A percentile compares a stretch with the other conserved stretches of the same genome.
Evolutionary conservation across 2,113 vertebrate genomes (phyloP).

Genomic region (Bombycilla garrulus): DNA sequence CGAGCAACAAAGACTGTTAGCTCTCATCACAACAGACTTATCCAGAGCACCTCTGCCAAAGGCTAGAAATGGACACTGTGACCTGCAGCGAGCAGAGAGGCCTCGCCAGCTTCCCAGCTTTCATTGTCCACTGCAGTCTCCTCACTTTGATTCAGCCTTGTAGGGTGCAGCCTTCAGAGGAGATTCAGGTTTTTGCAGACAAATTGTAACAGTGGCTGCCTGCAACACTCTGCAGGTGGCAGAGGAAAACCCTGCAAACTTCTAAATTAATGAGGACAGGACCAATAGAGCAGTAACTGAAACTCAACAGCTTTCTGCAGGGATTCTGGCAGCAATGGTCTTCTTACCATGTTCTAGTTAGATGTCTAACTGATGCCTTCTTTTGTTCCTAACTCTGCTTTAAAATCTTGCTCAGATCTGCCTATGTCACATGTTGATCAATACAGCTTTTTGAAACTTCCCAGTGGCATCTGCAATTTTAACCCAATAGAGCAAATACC

Average conservation of each 20-base stretch:
- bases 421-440: background rate
- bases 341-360: background rate
- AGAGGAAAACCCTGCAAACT: background rate
- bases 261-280: background rate
- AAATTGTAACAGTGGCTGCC: background rate
- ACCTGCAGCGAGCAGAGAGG: background rate
- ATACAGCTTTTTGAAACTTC: background rate
- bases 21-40: background rate
- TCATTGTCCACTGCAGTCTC: background rate
- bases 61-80: background rate
- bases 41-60: background rate
- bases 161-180: background rate
- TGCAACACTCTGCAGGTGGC: background rate
- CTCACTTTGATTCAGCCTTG: background rate
- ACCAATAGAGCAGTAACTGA: background rate
- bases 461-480: background rate
- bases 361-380: background rate
- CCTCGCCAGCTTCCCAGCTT: background rate
- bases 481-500: background rate
- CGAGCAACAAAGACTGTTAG: rapidly evolving
- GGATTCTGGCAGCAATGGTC: background rate
- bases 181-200: background rate
- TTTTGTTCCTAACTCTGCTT: background rate
- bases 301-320: background rate
- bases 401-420: background rate